A percentile compares a stretch with the other conserved stretches of the same genome.
phyloP scores from a whole-genome alignment of 2,113 vertebrate species.

The Aspiorhynchus laticeps region DNA sequence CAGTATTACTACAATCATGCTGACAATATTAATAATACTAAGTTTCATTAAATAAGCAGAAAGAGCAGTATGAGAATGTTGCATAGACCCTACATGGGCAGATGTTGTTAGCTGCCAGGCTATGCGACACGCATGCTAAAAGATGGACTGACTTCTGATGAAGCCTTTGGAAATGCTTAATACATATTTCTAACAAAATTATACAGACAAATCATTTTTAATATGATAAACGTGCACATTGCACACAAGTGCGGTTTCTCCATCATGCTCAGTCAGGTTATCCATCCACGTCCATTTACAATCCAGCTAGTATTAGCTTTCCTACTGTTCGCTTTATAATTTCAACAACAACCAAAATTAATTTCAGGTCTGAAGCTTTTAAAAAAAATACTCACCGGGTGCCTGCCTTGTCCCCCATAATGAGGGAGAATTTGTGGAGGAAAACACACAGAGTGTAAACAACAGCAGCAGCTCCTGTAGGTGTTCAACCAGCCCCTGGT shows the following conservation, averaged over 20 bases:
- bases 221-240: not conserved
- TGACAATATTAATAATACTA: not conserved
- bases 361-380: not conserved
- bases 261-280: not conserved
- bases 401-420: constrained; percentile 75
- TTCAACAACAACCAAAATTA: not conserved
- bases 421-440: constrained; percentile 64
- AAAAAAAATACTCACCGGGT: constrained; percentile 70
- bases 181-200: not conserved
- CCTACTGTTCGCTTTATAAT: not conserved
- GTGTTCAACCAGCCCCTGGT: not conserved
- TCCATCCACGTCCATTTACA: constrained; percentile 12
- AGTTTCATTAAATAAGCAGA: not conserved
- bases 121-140: constrained; percentile 14
- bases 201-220: too few species aligned
- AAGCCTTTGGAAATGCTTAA: not conserved
- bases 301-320: constrained; percentile 15
- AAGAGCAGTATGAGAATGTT: not conserved
- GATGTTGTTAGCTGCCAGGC: constrained; percentile 30
- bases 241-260: not conserved
- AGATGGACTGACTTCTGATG: not conserved
- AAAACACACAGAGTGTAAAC: constrained; percentile 43
- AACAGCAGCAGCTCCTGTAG: constrained; percentile 26
- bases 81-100: not conserved
- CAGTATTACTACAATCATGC: not conserved